A percentile compares a stretch with the other conserved stretches of the same genome.
These are phyloP conservation scores for Blera fallax DNA, from an alignment of 2,888 invertebrate species.

Conservation along the genomic window DNA sequence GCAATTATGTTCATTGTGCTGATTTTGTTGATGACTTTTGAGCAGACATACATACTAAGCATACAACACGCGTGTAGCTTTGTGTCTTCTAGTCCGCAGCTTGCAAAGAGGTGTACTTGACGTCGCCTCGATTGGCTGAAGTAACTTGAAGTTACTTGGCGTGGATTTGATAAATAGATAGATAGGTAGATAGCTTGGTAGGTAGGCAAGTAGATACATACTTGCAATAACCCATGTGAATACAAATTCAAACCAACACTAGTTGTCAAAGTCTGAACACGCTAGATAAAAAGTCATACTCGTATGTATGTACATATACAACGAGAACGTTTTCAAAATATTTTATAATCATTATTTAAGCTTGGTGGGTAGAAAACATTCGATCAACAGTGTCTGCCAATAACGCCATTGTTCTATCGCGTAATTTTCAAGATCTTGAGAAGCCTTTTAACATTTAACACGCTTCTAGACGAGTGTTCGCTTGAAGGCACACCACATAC, in stretches of 20 bases:
- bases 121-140: conserved; percentile 20
- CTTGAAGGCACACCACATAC: conserved; percentile 3
- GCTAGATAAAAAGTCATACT: background rate
- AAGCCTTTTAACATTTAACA: background rate
- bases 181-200: background rate
- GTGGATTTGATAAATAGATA: conserved; percentile 17
- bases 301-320: background rate
- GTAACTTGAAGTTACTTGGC: conserved; percentile 10
- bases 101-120: conserved; percentile 31
- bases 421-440: background rate
- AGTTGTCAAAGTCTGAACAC: background rate
- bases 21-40: conserved; percentile 43
- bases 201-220: background rate
- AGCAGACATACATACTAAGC: background rate
- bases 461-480: background rate
- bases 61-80: background rate
- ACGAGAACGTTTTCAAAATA: too few species aligned
- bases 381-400: background rate
- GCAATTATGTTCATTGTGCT: conserved; percentile 59
- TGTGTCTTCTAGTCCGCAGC: background rate
- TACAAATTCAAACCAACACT: background rate
- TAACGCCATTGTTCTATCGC: background rate
- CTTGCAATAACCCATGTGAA: background rate
- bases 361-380: background rate
- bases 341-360: background rate